These are phyloP conservation scores for Pollimyrus isidori DNA, from an alignment of 2,113 vertebrate species.

Conservation along the genomic window DNA sequence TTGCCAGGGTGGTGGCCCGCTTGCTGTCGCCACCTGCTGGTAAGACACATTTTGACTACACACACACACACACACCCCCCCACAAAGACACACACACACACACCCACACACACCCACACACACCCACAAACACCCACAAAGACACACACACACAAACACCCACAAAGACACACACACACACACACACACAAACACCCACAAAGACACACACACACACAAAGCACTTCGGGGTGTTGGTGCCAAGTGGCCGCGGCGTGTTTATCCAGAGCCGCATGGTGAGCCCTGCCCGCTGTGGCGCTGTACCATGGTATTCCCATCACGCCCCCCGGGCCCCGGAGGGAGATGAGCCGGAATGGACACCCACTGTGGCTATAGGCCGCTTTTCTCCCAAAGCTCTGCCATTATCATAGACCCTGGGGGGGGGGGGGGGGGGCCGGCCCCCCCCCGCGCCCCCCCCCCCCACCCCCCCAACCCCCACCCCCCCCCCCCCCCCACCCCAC, in stretches of 20 bases:
- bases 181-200: neutral
- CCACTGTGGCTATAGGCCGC: conserved; percentile 41
- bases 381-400: conserved; percentile 43
- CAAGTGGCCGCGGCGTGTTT: neutral
- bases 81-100: neutral
- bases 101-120: neutral
- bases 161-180: neutral
- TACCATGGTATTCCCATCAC: conserved; percentile 28
- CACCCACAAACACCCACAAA: neutral
- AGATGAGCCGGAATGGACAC: conserved; percentile 18
- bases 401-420: conserved; percentile 46
- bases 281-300: neutral
- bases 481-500: no score
- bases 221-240: neutral
- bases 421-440: no score
- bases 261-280: neutral
- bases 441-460: conserved; percentile 16
- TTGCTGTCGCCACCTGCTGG: conserved; percentile 9
- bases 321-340: conserved; percentile 14
- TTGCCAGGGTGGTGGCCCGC: neutral
- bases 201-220: neutral
- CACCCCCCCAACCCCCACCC: no score
- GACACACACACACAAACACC: neutral
- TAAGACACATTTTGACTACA: neutral
- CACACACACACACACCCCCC: no score